These are phyloP conservation scores for Hydropotes inermis DNA, from an alignment of 2,113 vertebrate species.

Conservation along the genomic window DNA sequence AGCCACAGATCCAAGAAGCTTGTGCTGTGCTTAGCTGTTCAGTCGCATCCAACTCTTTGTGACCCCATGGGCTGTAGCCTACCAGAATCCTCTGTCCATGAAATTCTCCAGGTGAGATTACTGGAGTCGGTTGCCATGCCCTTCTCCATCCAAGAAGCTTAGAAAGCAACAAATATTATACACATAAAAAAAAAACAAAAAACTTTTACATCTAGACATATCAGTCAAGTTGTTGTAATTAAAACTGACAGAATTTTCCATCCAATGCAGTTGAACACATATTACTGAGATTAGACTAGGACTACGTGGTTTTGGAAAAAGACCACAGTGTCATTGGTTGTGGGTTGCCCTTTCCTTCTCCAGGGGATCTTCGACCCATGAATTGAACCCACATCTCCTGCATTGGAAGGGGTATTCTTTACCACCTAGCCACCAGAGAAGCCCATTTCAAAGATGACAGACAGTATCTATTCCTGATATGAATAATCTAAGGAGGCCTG, in stretches of 20 bases:
- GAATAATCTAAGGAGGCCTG: background rate
- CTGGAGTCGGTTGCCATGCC: background rate
- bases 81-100: background rate
- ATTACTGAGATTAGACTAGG: background rate
- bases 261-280: background rate
- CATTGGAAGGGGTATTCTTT: accelerated
- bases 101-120: background rate
- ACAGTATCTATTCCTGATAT: background rate
- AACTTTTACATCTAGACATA: background rate
- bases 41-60: accelerated
- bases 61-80: background rate
- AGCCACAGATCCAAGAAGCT: background rate
- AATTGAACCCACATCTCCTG: background rate
- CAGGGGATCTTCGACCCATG: background rate
- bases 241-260: background rate
- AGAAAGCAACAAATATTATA: background rate
- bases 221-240: background rate
- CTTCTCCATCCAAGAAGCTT: background rate
- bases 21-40: background rate
- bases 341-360: background rate
- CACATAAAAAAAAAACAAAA: background rate
- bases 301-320: background rate
- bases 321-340: background rate
- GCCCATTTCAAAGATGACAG: background rate
- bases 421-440: background rate